A percentile compares a stretch with the other conserved stretches of the same genome.
phyloP scores from a whole-genome alignment of 2,797 vertebrate species.

The Meda fulgida region DNA sequence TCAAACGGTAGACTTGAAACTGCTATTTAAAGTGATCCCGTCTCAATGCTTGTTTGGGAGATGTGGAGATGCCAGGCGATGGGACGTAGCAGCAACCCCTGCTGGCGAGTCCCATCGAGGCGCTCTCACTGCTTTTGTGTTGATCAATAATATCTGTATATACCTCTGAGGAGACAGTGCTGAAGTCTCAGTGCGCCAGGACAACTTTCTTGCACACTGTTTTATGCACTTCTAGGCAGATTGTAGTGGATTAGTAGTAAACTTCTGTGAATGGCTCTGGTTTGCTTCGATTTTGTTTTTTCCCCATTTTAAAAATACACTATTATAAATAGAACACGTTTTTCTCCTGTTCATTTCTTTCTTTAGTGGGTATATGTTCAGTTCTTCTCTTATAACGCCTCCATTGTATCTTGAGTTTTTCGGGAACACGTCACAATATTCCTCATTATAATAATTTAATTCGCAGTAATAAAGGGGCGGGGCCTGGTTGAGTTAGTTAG shows the following conservation, averaged over 20 bases:
- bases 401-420: background rate
- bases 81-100: conserved; percentile 5
- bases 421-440: background rate
- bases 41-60: conserved; percentile 57
- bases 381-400: background rate
- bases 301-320: background rate
- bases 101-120: conserved; percentile 35
- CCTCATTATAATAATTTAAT: background rate
- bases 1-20: conserved; percentile 64
- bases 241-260: background rate
- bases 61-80: conserved; percentile 51
- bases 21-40: conserved; percentile 56
- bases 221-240: background rate
- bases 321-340: too few species aligned
- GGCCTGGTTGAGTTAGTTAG: background rate
- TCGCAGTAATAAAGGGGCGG: background rate
- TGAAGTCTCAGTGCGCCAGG: conserved; percentile 24
- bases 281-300: background rate
- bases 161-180: conserved; percentile 39
- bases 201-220: background rate
- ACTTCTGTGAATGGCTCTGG: background rate
- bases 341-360: background rate
- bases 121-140: conserved; percentile 26
- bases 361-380: background rate
- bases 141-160: conserved; percentile 38